Base-by-base conservation (phyloP, 1,140 invertebrate species). In the Drosophila seguyi region DNA sequence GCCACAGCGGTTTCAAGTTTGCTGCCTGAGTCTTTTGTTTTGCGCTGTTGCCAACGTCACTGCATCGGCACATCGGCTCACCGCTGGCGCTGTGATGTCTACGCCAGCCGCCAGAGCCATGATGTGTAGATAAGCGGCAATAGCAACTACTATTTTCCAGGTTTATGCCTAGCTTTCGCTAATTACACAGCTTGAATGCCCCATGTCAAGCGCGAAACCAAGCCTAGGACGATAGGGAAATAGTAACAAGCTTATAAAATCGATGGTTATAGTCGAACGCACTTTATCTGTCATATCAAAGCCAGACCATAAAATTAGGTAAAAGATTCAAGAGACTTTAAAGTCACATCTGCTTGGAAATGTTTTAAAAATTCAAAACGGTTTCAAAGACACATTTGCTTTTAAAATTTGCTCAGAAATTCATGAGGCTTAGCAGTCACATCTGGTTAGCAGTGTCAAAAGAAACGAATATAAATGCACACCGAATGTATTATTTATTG, bases 1-100 rank as follows among this genome's bases (percentile, higher is more conserved):
- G 83, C 75, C 79, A 87, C 67, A 58, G 52, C 45, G 63, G 52
- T 77, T 86, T 90, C 75, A 68, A 76, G 85, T 90, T 90, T 90
- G 75, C 58, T 74, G 86, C 81, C 67, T 75, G 56, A 90, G 81
- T 90, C 85, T 90, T 90, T 85, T 81, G 84, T 79, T 82, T 79
- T 62, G 57, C 42, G 67, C 63, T 75, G 84, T 90, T 90, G 81
- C 81, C 78, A 81, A 90, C 85, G 74, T 42, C 60, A 69, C 75
- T 56, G n/a, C 31, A 16, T 27, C 27, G 18, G n/a, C 31, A 36
- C 20, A 36, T 16, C 31, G 52, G 27, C 20, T 31, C 44, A 34
- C 38, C 67, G 69, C 59, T 90, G 85, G 86, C 85, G 85, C 85
- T 90, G 81, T 22, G 45, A 44, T 90, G 85, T 90, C 85, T 90